These are phyloP conservation scores for Steinernema feltiae DNA, from an alignment of 1,140 invertebrate species.

Conservation along the genomic window DNA sequence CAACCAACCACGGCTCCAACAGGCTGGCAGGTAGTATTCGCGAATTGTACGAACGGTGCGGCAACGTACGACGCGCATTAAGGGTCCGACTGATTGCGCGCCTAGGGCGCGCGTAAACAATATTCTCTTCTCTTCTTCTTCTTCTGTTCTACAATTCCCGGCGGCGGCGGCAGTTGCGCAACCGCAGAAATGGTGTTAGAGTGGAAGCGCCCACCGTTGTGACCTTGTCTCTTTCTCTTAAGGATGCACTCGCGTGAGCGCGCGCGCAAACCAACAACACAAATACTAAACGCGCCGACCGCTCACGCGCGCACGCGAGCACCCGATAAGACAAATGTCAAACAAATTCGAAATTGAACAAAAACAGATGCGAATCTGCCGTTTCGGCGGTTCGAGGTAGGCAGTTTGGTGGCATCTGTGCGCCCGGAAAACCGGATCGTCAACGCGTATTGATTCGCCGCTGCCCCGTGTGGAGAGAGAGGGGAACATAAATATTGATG, in stretches of 20 bases:
- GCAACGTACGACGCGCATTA: too few species aligned
- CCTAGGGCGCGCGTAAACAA: too few species aligned
- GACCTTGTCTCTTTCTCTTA: conserved; percentile 1
- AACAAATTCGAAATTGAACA: neutral
- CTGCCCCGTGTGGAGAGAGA: too few species aligned
- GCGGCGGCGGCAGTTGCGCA: neutral
- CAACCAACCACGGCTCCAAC: too few species aligned
- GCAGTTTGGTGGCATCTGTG: too few species aligned
- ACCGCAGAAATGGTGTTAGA: conserved; percentile 15
- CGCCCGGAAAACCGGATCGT: too few species aligned
- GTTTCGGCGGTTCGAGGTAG: too few species aligned
- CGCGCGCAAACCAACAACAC: neutral
- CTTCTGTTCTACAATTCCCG: neutral
- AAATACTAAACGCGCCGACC: neutral
- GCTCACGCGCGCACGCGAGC: neutral
- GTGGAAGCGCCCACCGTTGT: neutral
- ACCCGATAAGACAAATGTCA: neutral
- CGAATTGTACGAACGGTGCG: too few species aligned
- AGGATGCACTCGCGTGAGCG: neutral
- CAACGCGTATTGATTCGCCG: neutral
- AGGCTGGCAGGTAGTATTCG: too few species aligned
- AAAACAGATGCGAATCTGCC: conserved; percentile 12
- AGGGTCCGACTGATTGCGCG: too few species aligned
- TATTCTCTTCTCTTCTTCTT: neutral
- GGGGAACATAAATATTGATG: too few species aligned